Conservation (phyloP, 2,113 vertebrate species). For the Cardinalis cardinalis region DNA sequence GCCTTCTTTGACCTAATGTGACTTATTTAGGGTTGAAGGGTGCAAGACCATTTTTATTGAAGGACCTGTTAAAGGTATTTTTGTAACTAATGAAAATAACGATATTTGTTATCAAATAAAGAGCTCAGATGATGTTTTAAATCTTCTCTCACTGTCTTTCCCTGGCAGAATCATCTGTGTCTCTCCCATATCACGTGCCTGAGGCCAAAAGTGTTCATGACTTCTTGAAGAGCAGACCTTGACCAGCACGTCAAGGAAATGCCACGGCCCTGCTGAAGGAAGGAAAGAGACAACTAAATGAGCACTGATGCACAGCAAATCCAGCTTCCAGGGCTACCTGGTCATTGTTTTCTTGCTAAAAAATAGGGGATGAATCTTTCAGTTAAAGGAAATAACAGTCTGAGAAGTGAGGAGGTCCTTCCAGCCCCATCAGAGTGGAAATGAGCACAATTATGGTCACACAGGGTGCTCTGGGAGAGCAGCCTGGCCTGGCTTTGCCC, state of each 20-base stretch:
- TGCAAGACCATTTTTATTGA: not conserved
- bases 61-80: not conserved
- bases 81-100: not conserved
- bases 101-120: not conserved
- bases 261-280: constrained; percentile 93
- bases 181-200: constrained; percentile 92
- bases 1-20: not conserved
- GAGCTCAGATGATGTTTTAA: not conserved
- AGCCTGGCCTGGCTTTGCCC: not conserved
- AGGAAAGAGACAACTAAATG: constrained; percentile 46
- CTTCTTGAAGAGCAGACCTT: constrained; percentile 83
- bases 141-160: not conserved
- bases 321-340: not conserved
- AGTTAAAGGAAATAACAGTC: not conserved
- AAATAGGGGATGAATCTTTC: not conserved
- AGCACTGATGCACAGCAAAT: not conserved
- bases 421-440: not conserved
- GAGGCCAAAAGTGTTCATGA: constrained; percentile 88
- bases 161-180: constrained; percentile 81
- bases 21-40: not conserved
- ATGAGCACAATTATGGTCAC: accelerated
- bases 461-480: not conserved
- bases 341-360: not conserved
- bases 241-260: constrained; percentile 78
- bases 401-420: not conserved